Conservation (phyloP, 2,888 invertebrate species). For the Cancer borealis region DNA sequence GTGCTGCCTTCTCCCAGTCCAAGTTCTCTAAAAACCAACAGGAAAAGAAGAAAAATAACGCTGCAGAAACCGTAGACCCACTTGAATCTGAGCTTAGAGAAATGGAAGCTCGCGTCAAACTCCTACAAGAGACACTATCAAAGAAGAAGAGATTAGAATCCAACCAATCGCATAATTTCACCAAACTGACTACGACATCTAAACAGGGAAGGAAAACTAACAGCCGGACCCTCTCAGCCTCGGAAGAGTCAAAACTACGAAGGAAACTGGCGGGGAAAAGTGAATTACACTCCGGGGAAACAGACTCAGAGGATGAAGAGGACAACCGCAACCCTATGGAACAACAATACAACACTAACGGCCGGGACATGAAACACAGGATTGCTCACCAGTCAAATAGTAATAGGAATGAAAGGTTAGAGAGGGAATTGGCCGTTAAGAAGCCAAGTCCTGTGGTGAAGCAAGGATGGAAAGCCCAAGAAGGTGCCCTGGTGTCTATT, state of each 20-base stretch:
- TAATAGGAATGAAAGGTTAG: neutral
- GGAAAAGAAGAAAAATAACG: neutral
- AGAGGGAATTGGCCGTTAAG: neutral
- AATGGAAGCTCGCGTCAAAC: slow-evolving; percentile 75
- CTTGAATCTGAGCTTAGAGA: slow-evolving; percentile 71
- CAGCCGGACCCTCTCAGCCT: slow-evolving; percentile 54
- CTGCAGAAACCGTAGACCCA: slow-evolving; percentile 65
- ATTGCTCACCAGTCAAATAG: slow-evolving; percentile 79
- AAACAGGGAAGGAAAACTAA: slow-evolving; percentile 31
- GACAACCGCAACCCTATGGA: slow-evolving; percentile 86
- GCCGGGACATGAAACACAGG: slow-evolving; percentile 84
- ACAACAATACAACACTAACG: slow-evolving; percentile 87
- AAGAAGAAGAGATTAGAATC: slow-evolving; percentile 71
- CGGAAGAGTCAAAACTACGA: slow-evolving; percentile 56
- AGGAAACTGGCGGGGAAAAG: slow-evolving; percentile 57
- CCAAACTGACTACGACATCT: slow-evolving; percentile 62
- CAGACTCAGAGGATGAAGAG: slow-evolving; percentile 91
- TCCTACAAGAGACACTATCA: slow-evolving; percentile 59
- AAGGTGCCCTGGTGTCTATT: slow-evolving; percentile 66
- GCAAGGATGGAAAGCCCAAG: slow-evolving; percentile 66
- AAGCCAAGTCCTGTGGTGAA: neutral
- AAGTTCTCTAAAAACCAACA: slow-evolving; percentile 14
- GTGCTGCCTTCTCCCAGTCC: slow-evolving; percentile 56
- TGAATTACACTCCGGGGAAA: slow-evolving; percentile 75
- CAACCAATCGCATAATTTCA: slow-evolving; percentile 51